Conservation (phyloP, 2,888 invertebrate genomes). For the Parasteatoda lunata region DNA sequence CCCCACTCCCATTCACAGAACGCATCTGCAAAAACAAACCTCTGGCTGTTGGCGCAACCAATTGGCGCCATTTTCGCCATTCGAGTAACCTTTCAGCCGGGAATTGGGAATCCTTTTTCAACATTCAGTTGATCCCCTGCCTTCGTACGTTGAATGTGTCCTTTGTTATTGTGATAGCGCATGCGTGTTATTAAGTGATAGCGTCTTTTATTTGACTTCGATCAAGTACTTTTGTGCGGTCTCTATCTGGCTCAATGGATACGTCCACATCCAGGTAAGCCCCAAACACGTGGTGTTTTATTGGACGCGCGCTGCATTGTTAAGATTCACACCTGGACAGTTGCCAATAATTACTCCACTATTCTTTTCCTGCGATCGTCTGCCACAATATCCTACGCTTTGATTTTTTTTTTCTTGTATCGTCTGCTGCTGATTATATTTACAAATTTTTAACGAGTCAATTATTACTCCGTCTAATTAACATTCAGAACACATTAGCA, state of each 20-base stretch:
- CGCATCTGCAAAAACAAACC: too few species aligned
- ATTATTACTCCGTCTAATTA: constrained; percentile 10
- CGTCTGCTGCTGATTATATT: background rate
- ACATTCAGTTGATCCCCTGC: constrained; percentile 23
- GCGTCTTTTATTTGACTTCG: constrained; percentile 46
- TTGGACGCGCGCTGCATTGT: constrained; percentile 21
- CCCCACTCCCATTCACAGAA: too few species aligned
- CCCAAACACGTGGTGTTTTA: constrained; percentile 46
- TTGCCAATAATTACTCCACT: constrained; percentile 37
- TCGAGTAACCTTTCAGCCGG: constrained; percentile 42
- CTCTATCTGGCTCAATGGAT: constrained; percentile 53
- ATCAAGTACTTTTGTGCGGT: constrained; percentile 1
- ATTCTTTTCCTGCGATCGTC: constrained; percentile 39
- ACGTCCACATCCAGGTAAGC: constrained; percentile 62
- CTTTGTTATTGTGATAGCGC: constrained; percentile 11
- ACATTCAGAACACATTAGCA: constrained; percentile 6
- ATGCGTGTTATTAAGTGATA: constrained; percentile 35
- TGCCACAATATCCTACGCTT: constrained; percentile 1
- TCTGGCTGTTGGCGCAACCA: constrained; percentile 2
- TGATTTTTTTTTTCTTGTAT: background rate
- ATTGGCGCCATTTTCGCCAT: constrained; percentile 17
- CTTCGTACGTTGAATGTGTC: constrained; percentile 15
- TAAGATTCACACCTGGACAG: constrained; percentile 43
- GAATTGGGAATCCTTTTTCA: constrained; percentile 20
- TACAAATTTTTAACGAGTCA: constrained; percentile 27